Evolutionary conservation across 2,888 invertebrate genomes (phyloP), one percentile per base, ranked within the genome.

Genomic region (Eurytoma adleriae): DNA sequence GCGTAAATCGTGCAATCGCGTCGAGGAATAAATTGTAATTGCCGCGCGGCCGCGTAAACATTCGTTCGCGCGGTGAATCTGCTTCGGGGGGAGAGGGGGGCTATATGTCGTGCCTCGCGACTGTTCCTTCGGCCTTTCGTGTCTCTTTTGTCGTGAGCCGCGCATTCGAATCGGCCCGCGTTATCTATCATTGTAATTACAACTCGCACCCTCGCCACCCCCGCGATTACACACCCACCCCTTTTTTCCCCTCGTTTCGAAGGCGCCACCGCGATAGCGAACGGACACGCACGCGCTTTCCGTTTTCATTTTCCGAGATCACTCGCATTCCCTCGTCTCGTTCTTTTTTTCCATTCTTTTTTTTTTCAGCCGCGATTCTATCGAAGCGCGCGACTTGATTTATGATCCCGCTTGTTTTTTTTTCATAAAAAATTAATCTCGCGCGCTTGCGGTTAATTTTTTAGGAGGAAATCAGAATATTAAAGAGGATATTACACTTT

Each of bases 121-220:
- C 85, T 85, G 84, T 86, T 86, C 82, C 83, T 84, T 80, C 83
- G 52, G 18, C 57, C 73, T 69, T 70, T 61, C 82, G 83, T 81
- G 85, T 84, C 83, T 84, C 86, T 83, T 81, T 85, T 85, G 74
- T 70, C 87, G 84, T 85, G 86, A 84, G 59, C 50, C n/a, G 57
- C 83, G 83, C 84, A 85, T 86, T 85, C 84, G 85, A 87, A 87
- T 87, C 84, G 50, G 30, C 68, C 52, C 40, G 57, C 77, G 86
- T 85, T 87, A 86, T 87, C 85, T 86, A 83, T 85, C 84, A 84
- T 85, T 87, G 85, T 86, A 88, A 88, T 88, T 88, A 86, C 86
- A 62, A 54, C 18, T 69, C 61, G 48, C 20, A 52, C 72, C 14
- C 24, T 56, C 57, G 27, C 57, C 20, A 52, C 72, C 14, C 24